A percentile compares a stretch with the other conserved stretches of the same genome.
Conservation (phyloP, 2,113 vertebrate species). For the Campylomormyrus numenius region DNA sequence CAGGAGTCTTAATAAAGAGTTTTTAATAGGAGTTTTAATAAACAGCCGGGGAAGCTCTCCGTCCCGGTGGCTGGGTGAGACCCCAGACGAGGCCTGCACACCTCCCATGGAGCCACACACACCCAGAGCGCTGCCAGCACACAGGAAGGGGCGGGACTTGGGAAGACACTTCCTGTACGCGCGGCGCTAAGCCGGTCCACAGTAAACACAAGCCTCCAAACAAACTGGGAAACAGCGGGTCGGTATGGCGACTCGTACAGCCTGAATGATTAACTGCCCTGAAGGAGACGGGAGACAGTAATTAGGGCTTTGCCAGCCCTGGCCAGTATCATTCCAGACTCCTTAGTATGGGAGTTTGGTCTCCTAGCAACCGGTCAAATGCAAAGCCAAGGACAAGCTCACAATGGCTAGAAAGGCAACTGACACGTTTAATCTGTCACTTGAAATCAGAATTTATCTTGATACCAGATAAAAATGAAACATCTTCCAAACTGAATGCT, state of each 20-base stretch:
- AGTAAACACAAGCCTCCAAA: neutral
- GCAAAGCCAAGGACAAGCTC: neutral
- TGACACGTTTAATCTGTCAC: neutral
- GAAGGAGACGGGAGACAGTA: neutral
- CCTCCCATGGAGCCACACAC: neutral
- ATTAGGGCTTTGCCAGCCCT: neutral
- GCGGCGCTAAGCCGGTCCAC: neutral
- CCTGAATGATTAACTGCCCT: neutral
- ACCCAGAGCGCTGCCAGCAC: neutral
- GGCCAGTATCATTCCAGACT: neutral
- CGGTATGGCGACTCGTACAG: neutral
- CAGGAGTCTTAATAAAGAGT: neutral
- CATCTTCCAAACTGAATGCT: neutral
- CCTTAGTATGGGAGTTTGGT: neutral
- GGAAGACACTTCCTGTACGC: neutral
- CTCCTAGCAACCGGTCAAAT: conserved; percentile 17
- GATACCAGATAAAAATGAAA: neutral
- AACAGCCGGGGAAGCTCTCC: neutral
- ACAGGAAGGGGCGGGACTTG: neutral
- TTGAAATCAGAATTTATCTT: too few species aligned
- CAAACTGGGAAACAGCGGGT: neutral
- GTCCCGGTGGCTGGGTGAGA: neutral
- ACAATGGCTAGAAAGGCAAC: neutral
- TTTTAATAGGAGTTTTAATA: neutral
- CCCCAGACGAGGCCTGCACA: neutral